Evolutionary conservation across 2,113 vertebrate genomes (phyloP), one percentile per base, ranked within the genome.

Genomic region (Lophotis ruficrista): DNA sequence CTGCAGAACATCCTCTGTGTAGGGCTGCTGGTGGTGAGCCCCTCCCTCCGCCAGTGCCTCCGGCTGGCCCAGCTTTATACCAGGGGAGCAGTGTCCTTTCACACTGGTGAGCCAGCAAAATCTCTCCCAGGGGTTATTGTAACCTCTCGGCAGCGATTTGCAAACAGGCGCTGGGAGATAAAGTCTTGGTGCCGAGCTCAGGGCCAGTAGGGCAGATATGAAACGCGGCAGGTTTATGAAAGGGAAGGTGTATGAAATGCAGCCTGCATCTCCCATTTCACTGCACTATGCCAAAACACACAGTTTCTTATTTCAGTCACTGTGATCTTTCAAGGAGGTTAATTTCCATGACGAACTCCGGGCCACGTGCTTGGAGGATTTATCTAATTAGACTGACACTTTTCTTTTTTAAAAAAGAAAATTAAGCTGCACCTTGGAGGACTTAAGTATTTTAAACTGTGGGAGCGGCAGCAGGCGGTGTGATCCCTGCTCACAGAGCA

Each of bases 271-370:
- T 98, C 98, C 97, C 97, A 92, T 98, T 98, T 98, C 98, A 97
- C 97, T 96, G 97, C 80, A 79, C 98, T 98, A 89, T 96, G 97
- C 98, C 98, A 95, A 97, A 98, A 98, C 98, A 97, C 97, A 97
- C 97, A 85, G 97, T 98, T 97, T 98, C 98, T 98, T 97, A 97
- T 98, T 98, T 98, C 98, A 98, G 98, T 97, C 97, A 98, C 98
- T 98, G 95, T 96, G 98, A 98, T 98, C 98, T 98, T 97, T 98
- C 96, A 97, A 97, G 98, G 98, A 98, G 98, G 98, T 98, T 98
- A 98, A 98, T 98, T 98, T 98, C 98, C 98, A 98, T 98, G 98
- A 98, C 98, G 98, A 98, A 98, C 98, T 97, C 97, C 47, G 83
- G 98, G 97, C 98, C 98, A 98, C 96, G 96, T 98, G 98, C 98